Percentiles rank a stretch among this genome's conserved stretches.
These are phyloP conservation scores for Ctenopoma multispine DNA, from an alignment of 2,797 vertebrate genomes.

Conservation along the genomic window DNA sequence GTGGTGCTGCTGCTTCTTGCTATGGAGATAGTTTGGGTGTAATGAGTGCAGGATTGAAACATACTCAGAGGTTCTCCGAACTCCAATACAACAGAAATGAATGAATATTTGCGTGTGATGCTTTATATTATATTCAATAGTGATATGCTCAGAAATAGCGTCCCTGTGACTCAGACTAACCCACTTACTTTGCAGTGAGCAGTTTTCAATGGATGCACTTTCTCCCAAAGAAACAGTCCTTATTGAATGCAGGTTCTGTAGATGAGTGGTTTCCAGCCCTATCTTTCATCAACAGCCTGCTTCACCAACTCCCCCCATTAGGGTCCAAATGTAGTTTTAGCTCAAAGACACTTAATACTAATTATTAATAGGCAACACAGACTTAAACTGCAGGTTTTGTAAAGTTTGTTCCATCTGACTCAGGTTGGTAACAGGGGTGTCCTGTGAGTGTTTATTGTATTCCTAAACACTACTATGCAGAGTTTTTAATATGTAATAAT, in stretches of 20 bases:
- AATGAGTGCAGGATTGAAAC: too few relatives aligned
- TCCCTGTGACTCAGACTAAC: background rate
- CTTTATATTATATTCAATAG: too few relatives aligned
- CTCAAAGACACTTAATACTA: too few relatives aligned
- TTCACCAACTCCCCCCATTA: too few relatives aligned
- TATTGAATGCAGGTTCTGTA: background rate
- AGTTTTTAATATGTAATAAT: background rate
- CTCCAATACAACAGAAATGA: too few relatives aligned
- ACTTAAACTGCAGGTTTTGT: background rate
- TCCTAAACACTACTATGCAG: background rate
- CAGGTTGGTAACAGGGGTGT: too few relatives aligned
- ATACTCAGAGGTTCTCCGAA: too few relatives aligned
- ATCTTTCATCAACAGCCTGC: too few relatives aligned
- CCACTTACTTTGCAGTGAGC: background rate
- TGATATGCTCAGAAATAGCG: background rate
- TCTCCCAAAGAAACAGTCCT: background rate
- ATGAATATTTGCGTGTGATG: too few relatives aligned
- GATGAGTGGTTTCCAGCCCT: background rate
- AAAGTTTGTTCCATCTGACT: background rate
- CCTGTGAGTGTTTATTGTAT: background rate
- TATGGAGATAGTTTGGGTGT: too few relatives aligned
- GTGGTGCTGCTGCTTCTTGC: background rate
- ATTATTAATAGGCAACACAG: too few relatives aligned
- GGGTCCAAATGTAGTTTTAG: too few relatives aligned
- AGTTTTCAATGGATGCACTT: background rate